Evolutionary conservation across 2,113 vertebrate species (phyloP), one percentile per base, ranked within the genome.

Genomic region (Tympanuchus pallidicinctus): DNA sequence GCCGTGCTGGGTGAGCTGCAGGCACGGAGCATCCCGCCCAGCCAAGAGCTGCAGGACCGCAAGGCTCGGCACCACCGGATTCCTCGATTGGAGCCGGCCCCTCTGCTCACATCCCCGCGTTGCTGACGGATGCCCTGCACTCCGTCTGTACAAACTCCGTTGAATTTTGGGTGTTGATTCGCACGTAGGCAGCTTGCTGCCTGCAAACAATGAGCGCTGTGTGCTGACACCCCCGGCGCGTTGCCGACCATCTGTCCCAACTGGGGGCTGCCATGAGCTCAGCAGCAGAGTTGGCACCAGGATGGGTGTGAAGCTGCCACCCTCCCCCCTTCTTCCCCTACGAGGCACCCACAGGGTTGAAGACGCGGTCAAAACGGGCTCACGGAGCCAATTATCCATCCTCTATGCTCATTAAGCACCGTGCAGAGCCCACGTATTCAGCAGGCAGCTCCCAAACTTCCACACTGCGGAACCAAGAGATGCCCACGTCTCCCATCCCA

Each of bases 21-120:
- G 27, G 4, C 36, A 3, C 2, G 4, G 38, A 57, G 82, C 47
- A 57, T 5, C 69, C 7, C 2, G 9, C 6, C 21, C 19, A 56
- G 8, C 27, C 38, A 6, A 59, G 38, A 80, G 63, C 7, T 4
- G 1, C 19, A n/a, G 38, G 24, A 6, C 48, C n/a, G 15, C n/a
- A 0, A 11, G 5, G 9, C 7, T 42, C 19, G 10, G 0, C 0
- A 22, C 4, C 70, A 11, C 11, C 38, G 5, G n/a, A n/a, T 30
- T 27, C 52, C 52, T 54, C 52, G 3, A 28, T 6, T 30, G 3
- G 52, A 54, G 52, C 52, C 42, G 38, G 21, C 30, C 38, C 47
- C 10, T 0, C 48, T 5, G 17, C 13, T 13, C n/a, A 3, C 45
- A 13, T 12, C 83, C 66, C 22, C 4, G 42, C 30, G 12, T 11